Evolutionary conservation across 1,140 invertebrate species (phyloP).

Genomic region (Phymorhynchus buccinoides): DNA sequence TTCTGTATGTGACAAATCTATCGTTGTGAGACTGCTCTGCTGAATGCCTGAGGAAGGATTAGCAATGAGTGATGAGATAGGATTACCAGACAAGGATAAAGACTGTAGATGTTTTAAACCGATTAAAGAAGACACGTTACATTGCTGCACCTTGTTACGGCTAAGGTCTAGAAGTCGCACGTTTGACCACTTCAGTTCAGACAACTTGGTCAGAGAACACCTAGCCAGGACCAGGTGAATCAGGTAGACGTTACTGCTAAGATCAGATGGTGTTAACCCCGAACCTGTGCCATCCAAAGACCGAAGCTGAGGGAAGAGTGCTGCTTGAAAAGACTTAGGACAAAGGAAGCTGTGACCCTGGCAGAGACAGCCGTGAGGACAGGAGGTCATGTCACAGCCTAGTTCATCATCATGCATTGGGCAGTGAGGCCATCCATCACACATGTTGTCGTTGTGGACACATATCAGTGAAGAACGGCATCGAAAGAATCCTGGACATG

Average conservation of each 20-base stretch:
- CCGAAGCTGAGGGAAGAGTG: not conserved
- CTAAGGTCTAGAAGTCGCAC: no score
- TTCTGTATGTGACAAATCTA: not conserved
- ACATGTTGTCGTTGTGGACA: slow-evolving; percentile 15
- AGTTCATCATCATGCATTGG: slow-evolving; percentile 38
- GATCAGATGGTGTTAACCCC: not conserved
- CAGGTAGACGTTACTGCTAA: not conserved
- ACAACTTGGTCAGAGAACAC: no score
- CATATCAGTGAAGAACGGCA: slow-evolving; percentile 23
- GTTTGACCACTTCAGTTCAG: no score
- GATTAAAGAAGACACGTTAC: no score
- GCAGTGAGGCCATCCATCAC: slow-evolving; percentile 27
- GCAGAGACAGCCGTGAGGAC: not conserved
- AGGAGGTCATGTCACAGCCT: slow-evolving; percentile 24
- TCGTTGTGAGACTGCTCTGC: not conserved
- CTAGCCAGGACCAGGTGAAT: not conserved
- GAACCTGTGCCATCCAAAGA: not conserved
- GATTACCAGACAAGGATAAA: no score
- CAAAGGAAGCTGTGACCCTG: not conserved
- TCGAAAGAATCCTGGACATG: slow-evolving; percentile 37
- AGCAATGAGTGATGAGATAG: no score
- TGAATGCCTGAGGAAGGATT: no score
- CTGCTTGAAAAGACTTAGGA: not conserved
- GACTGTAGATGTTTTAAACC: no score
- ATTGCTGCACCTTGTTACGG: no score